Evolutionary conservation across 1,140 invertebrate genomes (phyloP), one percentile per base, ranked within the genome.

Genomic region (Venustaconcha ellipsiformis): DNA sequence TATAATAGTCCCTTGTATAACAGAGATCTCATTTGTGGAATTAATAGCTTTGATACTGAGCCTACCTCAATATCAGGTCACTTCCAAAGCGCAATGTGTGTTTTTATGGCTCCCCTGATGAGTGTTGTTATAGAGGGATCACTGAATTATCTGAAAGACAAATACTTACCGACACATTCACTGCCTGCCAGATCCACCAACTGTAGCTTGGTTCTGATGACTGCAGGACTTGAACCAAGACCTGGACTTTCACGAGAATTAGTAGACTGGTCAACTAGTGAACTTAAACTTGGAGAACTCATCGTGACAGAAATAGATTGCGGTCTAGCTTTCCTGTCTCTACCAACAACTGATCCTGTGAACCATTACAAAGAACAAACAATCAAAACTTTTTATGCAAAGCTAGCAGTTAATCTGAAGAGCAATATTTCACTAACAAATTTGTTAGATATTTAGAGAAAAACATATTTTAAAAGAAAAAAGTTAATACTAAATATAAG

Each of bases 171-270:
- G 26, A 95, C 95, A 81, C 97, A 92, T 91, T 99, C 97, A 88
- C 95, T 96, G 30, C 97, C 97, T 72, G 97, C 97, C 83, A 99
- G 92, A 92, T 99, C 97, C 48, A 98, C 96, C 56, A 98, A 91
- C 76, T 96, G 97, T 23, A 99, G 89, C 85, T 98, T 88, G 30
- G 86, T 87, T 73, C 80, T 82, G n/a, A 88, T 83, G 12, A 85
- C 82, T 15, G 85, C 80, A 17, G 56, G 69, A 14, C 59, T 76
- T 60, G 14, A 70, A 63, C 56, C 60, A 30, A 30, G 37, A 1
- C 11, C 66, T 30, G 60, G 63, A 55, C 56, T 12, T 13, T 58
- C 58, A 48, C 37, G 37, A 11, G 37, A 48, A 48, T 48, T 48
- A 11, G 6, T 48, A 48, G 37, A 48, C 23, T 65, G 60, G 12